phyloP scores from a whole-genome alignment of 37 sponge, comb jelly and placozoan species.

The Amphimedon queenslandica region DNA sequence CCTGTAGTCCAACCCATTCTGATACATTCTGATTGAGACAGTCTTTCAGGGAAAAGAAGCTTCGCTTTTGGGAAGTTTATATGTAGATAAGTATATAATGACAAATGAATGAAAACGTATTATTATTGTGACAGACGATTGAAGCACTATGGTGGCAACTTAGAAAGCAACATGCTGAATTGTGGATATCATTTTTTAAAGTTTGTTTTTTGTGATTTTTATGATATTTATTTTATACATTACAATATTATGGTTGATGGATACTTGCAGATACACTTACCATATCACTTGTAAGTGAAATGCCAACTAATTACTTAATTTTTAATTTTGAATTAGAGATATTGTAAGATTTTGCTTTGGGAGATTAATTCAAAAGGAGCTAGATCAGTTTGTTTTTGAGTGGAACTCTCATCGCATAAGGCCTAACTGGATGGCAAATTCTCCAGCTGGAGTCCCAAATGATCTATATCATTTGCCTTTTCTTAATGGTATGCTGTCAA shows the following conservation, averaged over 20 bases:
- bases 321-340: neutral
- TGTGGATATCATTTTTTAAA: slow-evolving; percentile 25
- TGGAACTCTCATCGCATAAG: slow-evolving; percentile 24
- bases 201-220: neutral
- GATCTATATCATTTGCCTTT: neutral
- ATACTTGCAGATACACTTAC: neutral
- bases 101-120: too few relatives aligned
- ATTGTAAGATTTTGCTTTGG: slow-evolving; percentile 13
- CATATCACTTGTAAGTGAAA: neutral
- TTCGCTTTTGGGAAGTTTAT: slow-evolving; percentile 24
- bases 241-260: neutral
- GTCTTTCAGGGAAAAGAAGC: neutral
- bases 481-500: neutral
- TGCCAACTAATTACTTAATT: neutral
- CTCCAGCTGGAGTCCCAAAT: slow-evolving; percentile 6
- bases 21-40: slow-evolving; percentile 14
- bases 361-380: slow-evolving; percentile 12
- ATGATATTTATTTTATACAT: neutral
- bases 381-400: slow-evolving; percentile 6
- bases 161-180: neutral
- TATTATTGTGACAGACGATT: slow-evolving; percentile 35
- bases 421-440: neutral
- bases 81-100: slow-evolving; percentile 15
- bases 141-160: slow-evolving; percentile 25
- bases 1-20: slow-evolving; percentile 17